These are phyloP conservation scores for Agriotes lineatus DNA, from an alignment of 2,888 invertebrate species.

Conservation along the genomic window DNA sequence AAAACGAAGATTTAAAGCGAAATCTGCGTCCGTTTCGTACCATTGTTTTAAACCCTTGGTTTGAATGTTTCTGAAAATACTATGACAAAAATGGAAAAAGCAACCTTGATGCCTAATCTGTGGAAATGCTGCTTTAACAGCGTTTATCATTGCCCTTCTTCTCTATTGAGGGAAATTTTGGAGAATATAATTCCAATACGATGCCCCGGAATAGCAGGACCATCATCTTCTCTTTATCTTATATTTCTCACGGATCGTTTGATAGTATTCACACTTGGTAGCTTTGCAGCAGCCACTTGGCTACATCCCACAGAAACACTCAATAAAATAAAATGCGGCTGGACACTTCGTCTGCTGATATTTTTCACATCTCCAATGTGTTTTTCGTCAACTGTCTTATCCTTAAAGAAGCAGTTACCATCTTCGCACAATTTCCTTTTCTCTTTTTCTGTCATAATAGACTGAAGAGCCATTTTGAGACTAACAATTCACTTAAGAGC, in stretches of 20 bases:
- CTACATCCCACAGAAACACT: background rate
- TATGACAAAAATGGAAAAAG: conserved; percentile 45
- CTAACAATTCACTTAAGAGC: too few relatives aligned
- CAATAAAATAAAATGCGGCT: too few relatives aligned
- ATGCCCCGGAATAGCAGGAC: background rate
- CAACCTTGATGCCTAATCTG: conserved; percentile 20
- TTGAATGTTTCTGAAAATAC: conserved; percentile 40
- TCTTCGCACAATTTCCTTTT: background rate
- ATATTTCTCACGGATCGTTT: background rate
- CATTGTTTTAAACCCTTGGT: conserved; percentile 7
- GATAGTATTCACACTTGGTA: conserved; percentile 1
- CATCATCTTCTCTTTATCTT: background rate
- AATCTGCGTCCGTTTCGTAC: conserved; percentile 32
- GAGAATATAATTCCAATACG: background rate
- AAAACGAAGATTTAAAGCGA: conserved; percentile 22
- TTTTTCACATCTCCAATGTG: background rate
- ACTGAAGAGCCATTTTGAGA: conserved; percentile 10
- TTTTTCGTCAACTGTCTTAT: too few relatives aligned
- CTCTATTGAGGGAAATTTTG: too few relatives aligned
- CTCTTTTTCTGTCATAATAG: background rate
- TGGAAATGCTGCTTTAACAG: conserved; percentile 27
- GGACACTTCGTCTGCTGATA: background rate
- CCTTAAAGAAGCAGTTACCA: too few relatives aligned
- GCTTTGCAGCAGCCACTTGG: too few relatives aligned
- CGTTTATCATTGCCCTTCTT: conserved; percentile 34